Evolutionary conservation across 2,888 invertebrate species (phyloP).

Genomic region (Leptinotarsa juncta): DNA sequence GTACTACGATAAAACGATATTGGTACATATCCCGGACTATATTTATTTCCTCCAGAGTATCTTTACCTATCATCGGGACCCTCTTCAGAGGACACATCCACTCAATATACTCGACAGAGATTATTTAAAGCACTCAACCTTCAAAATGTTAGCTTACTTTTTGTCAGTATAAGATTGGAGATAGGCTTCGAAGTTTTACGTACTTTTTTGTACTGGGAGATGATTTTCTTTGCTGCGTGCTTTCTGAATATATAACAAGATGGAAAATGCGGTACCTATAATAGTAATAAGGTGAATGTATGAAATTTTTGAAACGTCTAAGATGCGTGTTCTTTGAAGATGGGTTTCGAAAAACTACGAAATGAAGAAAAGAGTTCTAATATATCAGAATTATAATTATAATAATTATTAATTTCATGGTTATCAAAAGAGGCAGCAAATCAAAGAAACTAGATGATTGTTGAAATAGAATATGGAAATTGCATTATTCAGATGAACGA

Average conservation of each 20-base stretch:
- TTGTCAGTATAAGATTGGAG: not conserved
- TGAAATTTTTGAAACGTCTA: not conserved
- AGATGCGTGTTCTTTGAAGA: not conserved
- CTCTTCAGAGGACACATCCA: slow-evolving; percentile 11
- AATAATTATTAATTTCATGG: no score
- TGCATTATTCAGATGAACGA: no score
- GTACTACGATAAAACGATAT: not conserved
- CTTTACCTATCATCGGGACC: slow-evolving; percentile 1
- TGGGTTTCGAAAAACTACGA: no score
- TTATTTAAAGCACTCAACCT: slow-evolving; percentile 22
- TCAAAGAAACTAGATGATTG: no score
- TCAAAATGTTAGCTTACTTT: slow-evolving; percentile 14
- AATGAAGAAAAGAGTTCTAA: no score
- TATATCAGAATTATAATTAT: no score
- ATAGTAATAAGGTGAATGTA: not conserved
- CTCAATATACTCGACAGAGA: slow-evolving; percentile 15
- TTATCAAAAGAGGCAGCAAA: no score
- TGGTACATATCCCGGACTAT: slow-evolving; percentile 4
- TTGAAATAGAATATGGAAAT: no score
- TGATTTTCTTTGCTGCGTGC: not conserved
- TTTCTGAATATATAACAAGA: not conserved
- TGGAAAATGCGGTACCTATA: not conserved
- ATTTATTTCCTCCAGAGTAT: not conserved
- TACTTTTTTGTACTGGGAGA: not conserved
- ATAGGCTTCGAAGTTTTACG: not conserved